These are phyloP conservation scores for Geotrypetes seraphini DNA, from an alignment of 2,797 vertebrate genomes.

Conservation along the genomic window DNA sequence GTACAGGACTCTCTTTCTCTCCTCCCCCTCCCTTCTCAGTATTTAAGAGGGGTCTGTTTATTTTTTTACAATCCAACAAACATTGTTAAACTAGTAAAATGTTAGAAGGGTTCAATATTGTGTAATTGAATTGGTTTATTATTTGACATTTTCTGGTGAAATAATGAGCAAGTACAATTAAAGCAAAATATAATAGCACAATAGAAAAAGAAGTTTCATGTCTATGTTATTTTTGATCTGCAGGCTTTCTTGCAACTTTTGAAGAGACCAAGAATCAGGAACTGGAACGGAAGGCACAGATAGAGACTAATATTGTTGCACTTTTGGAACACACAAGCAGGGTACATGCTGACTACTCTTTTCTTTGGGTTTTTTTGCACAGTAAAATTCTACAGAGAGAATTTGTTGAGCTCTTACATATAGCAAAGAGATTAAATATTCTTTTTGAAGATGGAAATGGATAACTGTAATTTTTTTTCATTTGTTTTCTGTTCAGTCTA, in stretches of 20 bases:
- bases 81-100: no score
- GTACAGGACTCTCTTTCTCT: no score
- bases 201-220: neutral
- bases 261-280: constrained; percentile 65
- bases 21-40: no score
- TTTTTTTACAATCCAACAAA: no score
- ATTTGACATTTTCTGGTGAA: constrained; percentile 6
- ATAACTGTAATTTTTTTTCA: neutral
- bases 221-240: constrained; percentile 18
- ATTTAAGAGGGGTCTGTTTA: no score
- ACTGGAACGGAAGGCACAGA: constrained; percentile 54
- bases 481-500: no score
- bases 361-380: neutral
- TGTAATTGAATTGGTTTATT: no score
- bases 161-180: constrained; percentile 7
- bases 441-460: neutral
- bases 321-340: constrained; percentile 81
- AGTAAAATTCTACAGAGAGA: neutral
- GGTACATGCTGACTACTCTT: constrained; percentile 41
- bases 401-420: neutral
- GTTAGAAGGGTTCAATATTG: no score
- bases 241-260: constrained; percentile 76
- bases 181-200: neutral
- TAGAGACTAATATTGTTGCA: constrained; percentile 66
- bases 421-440: neutral